Conservation (phyloP, 2,113 vertebrate species). For the Neodontobutis hainanensis region DNA sequence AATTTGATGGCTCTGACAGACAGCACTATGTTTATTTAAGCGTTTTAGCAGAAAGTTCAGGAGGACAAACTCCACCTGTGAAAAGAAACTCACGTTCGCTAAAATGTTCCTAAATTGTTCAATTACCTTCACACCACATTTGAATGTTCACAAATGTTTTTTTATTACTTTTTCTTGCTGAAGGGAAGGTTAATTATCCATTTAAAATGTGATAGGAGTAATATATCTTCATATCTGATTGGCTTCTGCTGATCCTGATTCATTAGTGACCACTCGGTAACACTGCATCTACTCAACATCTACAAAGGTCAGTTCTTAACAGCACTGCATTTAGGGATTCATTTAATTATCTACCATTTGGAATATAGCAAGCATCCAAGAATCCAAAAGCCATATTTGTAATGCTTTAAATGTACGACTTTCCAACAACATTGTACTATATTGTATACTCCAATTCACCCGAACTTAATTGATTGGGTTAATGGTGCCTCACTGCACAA, state of each 20-base stretch:
- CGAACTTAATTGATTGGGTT: no score
- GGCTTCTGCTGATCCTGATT: slow-evolving; percentile 4
- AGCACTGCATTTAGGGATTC: background rate
- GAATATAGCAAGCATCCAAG: no score
- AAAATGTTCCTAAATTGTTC: slow-evolving; percentile 10
- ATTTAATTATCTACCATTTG: no score
- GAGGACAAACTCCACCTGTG: slow-evolving; percentile 57
- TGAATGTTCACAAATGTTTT: slow-evolving; percentile 8
- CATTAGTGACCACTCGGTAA: background rate
- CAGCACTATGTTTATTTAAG: slow-evolving; percentile 56
- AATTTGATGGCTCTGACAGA: slow-evolving; percentile 64
- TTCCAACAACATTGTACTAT: no score
- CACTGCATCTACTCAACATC: background rate
- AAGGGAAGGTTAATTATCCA: slow-evolving; percentile 1
- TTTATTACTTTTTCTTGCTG: background rate
- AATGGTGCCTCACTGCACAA: background rate
- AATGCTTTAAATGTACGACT: no score
- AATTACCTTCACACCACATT: slow-evolving; percentile 36
- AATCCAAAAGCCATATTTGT: no score
- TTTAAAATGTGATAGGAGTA: background rate
- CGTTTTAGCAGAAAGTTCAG: slow-evolving; percentile 50
- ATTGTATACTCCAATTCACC: no score
- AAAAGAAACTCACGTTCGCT: slow-evolving; percentile 45
- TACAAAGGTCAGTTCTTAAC: background rate
- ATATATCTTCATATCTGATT: slow-evolving; percentile 1